These are phyloP conservation scores for Plagodis pulveraria DNA, from an alignment of 2,888 invertebrate genomes.

Conservation along the genomic window DNA sequence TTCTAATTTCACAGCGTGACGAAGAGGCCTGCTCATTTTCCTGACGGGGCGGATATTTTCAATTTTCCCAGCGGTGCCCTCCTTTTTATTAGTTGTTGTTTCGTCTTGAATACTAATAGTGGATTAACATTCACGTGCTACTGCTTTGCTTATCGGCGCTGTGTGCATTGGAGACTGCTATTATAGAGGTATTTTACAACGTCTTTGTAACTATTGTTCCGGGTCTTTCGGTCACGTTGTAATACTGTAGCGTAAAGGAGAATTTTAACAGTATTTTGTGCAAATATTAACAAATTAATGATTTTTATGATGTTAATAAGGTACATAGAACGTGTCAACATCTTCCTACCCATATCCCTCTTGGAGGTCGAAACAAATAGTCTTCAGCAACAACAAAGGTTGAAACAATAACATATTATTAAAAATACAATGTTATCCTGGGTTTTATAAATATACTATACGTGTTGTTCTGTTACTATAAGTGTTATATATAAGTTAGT, in stretches of 20 bases:
- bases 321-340: too few species aligned
- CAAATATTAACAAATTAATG: too few species aligned
- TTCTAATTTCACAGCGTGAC: conserved; percentile 79
- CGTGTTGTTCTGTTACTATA: too few species aligned
- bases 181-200: conserved; percentile 24
- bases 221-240: conserved; percentile 9
- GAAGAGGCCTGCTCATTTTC: conserved; percentile 77
- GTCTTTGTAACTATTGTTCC: conserved; percentile 13
- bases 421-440: too few species aligned
- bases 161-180: conserved; percentile 25
- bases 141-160: conserved; percentile 52
- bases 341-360: too few species aligned
- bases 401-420: too few species aligned
- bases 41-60: conserved; percentile 83
- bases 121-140: conserved; percentile 74
- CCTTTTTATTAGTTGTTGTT: conserved; percentile 83
- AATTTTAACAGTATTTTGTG: too few species aligned
- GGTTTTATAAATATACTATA: too few species aligned
- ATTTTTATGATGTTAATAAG: too few species aligned
- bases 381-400: too few species aligned
- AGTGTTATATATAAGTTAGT: too few species aligned
- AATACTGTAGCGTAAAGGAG: background rate
- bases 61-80: conserved; percentile 77
- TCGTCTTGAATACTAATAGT: conserved; percentile 79
- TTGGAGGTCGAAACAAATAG: too few species aligned